Percentiles rank a stretch among this genome's conserved stretches.
phyloP scores from a whole-genome alignment of 2,113 vertebrate genomes.

The Ceratotherium simum region DNA sequence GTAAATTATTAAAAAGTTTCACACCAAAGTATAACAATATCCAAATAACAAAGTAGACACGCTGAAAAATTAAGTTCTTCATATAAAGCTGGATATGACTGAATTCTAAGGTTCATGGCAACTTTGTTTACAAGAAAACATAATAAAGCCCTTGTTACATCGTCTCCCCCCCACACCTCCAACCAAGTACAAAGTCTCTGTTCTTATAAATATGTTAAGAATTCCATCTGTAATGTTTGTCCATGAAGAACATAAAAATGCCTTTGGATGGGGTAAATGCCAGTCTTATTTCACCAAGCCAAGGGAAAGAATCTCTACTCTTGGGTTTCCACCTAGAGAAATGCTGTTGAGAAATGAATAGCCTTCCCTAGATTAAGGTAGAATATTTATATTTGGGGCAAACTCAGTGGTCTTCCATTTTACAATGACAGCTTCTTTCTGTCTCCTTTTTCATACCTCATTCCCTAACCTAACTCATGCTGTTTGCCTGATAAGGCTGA shows the following conservation, averaged over 20 bases:
- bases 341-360: conserved; percentile 37
- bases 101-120: conserved; percentile 74
- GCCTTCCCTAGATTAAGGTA: background rate
- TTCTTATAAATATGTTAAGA: conserved; percentile 87
- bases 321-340: conserved; percentile 53
- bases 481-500: conserved; percentile 62
- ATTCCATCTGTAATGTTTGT: conserved; percentile 87
- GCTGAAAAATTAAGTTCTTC: conserved; percentile 71
- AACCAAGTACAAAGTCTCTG: conserved; percentile 79
- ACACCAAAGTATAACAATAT: background rate
- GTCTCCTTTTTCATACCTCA: conserved; percentile 23
- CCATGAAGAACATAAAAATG: conserved; percentile 85
- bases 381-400: conserved; percentile 73
- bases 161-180: background rate
- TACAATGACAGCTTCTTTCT: conserved; percentile 27
- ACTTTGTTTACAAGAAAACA: conserved; percentile 85
- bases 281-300: conserved; percentile 57
- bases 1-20: background rate
- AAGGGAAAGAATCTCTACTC: conserved; percentile 59
- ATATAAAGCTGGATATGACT: conserved; percentile 70
- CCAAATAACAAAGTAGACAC: background rate
- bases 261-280: conserved; percentile 62
- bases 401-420: conserved; percentile 64
- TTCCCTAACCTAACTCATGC: conserved; percentile 28
- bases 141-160: conserved; percentile 83